Conservation (phyloP, 2,888 invertebrate genomes). For the Plutella xylostella region DNA sequence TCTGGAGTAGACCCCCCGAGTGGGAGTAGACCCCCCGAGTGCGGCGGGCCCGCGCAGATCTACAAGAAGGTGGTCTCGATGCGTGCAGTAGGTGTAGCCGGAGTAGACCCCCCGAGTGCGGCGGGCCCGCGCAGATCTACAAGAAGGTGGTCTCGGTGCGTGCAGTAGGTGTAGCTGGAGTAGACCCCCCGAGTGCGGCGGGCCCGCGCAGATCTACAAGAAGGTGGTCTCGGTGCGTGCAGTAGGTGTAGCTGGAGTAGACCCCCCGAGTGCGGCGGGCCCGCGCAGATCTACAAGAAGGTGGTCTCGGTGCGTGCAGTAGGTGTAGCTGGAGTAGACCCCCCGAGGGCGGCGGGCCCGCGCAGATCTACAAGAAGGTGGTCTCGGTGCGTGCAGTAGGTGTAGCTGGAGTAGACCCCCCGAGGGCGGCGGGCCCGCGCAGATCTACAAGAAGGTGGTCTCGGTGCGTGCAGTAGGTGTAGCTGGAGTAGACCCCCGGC, state of each 20-base stretch:
- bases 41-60: slow-evolving; percentile 98
- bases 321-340: no score
- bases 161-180: no score
- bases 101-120: slow-evolving; percentile 99
- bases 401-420: no score
- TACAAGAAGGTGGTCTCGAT: slow-evolving; percentile 98
- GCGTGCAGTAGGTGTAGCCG: no score
- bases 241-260: no score
- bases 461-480: slow-evolving; percentile 80
- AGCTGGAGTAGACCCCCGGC: no score
- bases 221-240: slow-evolving; percentile 89
- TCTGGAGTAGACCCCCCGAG: background rate
- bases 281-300: slow-evolving; percentile 99
- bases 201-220: slow-evolving; percentile 99
- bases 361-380: slow-evolving; percentile 99
- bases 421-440: slow-evolving; percentile 98
- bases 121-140: slow-evolving; percentile 98
- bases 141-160: slow-evolving; percentile 94
- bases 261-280: slow-evolving; percentile 97
- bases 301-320: slow-evolving; percentile 88
- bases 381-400: slow-evolving; percentile 84
- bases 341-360: slow-evolving; percentile 98
- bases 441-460: slow-evolving; percentile 98
- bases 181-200: slow-evolving; percentile 97
- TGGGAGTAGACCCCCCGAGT: slow-evolving; percentile 76